Conservation (phyloP, 2,113 vertebrate species). For the Alosa alosa region DNA sequence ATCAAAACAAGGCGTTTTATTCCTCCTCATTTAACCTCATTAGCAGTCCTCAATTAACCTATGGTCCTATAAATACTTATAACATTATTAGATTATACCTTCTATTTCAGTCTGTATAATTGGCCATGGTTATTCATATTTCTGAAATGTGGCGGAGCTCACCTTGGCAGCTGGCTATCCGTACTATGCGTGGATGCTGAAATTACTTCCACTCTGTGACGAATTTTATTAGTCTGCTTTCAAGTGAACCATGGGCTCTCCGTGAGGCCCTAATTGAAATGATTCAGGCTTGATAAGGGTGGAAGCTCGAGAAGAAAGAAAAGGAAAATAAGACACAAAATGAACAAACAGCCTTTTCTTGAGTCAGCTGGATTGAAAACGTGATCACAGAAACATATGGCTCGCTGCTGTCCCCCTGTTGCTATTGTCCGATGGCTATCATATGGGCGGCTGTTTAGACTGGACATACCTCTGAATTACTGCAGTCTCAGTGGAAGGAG, state of each 20-base stretch:
- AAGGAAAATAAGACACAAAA: background rate
- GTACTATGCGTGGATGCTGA: background rate
- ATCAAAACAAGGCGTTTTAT: background rate
- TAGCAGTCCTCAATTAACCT: background rate
- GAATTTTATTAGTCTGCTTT: background rate
- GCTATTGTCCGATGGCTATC: background rate
- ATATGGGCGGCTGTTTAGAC: constrained; percentile 8
- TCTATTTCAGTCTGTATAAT: background rate
- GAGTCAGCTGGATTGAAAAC: background rate
- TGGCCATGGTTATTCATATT: background rate
- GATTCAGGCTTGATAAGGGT: background rate
- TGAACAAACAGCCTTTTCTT: background rate
- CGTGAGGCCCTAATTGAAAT: background rate
- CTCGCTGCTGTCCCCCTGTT: background rate
- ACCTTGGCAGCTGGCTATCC: background rate
- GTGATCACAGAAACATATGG: constrained; percentile 7
- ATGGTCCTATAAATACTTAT: background rate
- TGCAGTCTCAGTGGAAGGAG: background rate
- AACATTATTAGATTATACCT: background rate
- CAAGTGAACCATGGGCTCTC: background rate
- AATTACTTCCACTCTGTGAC: background rate
- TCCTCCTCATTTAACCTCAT: background rate
- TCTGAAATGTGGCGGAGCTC: background rate
- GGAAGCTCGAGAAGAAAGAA: background rate
- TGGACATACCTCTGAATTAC: background rate